Base-by-base conservation (phyloP, 2,888 invertebrate genomes). In the Calliscelio sp. region DNA sequence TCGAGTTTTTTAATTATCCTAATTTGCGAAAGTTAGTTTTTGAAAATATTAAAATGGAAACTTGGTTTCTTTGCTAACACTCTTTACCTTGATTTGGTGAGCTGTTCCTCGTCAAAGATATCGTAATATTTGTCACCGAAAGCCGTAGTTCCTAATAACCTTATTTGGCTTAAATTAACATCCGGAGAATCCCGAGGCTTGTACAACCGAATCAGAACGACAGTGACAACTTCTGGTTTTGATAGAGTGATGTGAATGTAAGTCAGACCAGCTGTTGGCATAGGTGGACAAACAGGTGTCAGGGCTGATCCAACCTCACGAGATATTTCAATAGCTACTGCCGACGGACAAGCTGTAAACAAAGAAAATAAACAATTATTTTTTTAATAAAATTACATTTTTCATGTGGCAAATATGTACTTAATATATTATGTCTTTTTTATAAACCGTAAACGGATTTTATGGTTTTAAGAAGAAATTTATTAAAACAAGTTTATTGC, bases 141-240 rank as follows among this genome's bases (percentile, higher is more conserved):
- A 1, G 97, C 97, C 4, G 97, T 97, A 80, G 96, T 96, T 0
- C 98, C 98, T 51, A 98, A 94, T 63, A 99, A 93, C 3, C 97
- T 94, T 85, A 99, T 96, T 93, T 98, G 98, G 81, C 98, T 96
- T 49, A 99, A 94, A 5, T 98, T 98, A 92, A 98, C 96, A 90
- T 97, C 98, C 88, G 96, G 96, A n/a, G 97, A 97, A 90, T 98
- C 98, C 38, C 97, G 94, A 0, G 98, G 98, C 91, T 97, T 97
- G 93, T 97, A 97, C 22, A 96, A 93, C 32, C 96, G 94, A 8
- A 97, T 94, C 70, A 97, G 95, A 77, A 98, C 96, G 49, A 96
- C 96, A 80, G 97, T 97, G 49, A 97, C 97, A 16, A 98, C 97
- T 93, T 98, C 96, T 1, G 98, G 97, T 83, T 96, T 95, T 2